phyloP scores from a whole-genome alignment of 2,113 vertebrate species.

The Cephalopholis sonnerati region DNA sequence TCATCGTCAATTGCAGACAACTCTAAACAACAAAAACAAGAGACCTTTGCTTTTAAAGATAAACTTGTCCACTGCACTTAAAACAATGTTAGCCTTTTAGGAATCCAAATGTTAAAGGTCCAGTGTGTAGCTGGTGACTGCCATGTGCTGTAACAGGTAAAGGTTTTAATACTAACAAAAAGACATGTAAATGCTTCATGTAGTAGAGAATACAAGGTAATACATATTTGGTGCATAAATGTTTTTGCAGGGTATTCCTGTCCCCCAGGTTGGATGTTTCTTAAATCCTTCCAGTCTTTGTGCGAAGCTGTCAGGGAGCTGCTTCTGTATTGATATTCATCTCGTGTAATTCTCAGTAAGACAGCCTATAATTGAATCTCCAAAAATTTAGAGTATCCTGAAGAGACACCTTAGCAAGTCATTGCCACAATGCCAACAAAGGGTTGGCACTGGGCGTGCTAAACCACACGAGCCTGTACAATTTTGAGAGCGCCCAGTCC shows the following conservation, averaged over 20 bases:
- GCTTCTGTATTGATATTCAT: not conserved
- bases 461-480: not conserved
- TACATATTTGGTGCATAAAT: not conserved
- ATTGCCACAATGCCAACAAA: not conserved
- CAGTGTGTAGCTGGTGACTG: too few relatives aligned
- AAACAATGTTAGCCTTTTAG: too few relatives aligned
- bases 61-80: too few relatives aligned
- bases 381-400: too few relatives aligned
- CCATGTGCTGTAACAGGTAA: too few relatives aligned
- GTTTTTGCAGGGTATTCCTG: too few relatives aligned
- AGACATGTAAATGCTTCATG: too few relatives aligned
- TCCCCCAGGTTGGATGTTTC: not conserved
- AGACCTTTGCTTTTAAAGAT: too few relatives aligned
- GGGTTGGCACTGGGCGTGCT: not conserved
- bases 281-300: not conserved
- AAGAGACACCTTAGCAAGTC: not conserved
- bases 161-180: not conserved
- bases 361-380: not conserved
- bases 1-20: too few relatives aligned
- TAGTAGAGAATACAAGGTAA: not conserved
- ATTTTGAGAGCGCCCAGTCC: not conserved
- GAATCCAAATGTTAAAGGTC: too few relatives aligned
- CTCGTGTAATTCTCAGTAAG: not conserved
- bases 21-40: too few relatives aligned
- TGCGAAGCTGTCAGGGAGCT: conserved; percentile 17